Evolutionary conservation across 2,113 vertebrate genomes (phyloP), one percentile per base, ranked within the genome.

Genomic region (Hypomesus transpacificus): DNA sequence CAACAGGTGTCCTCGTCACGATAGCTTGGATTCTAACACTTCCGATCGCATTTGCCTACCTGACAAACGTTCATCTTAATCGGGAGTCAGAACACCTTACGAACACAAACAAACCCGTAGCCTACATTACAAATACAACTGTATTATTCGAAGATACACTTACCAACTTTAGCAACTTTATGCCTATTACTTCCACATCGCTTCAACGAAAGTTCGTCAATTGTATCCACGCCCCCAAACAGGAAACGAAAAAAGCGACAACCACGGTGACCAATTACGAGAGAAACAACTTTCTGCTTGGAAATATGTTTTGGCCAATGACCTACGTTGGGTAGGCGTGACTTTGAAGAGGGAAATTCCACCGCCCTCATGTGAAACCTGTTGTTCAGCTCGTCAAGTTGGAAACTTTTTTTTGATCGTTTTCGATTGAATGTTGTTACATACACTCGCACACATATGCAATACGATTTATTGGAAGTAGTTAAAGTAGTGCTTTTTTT

Each of bases 261-360:
- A 0, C 21, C 0, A 16, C 7, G 3, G 0, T 0, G 62, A 72
- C 91, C 89, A 92, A 90, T 91, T 1, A 59, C 0, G 20, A 77
- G 67, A 3, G 18, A 70, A 70, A 3, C 69, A 67, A 56, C 50
- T 63, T 74, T n/a, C 0, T 2, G 11, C 39, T 46, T 1, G 51
- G 4, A 3, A 51, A 31, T 16, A 4, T 0, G 9, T 4, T 1
- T 18, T 0, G 14, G 34, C 83, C 85, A 86, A 85, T 84, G 62
- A 62, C 14, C 14, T 72, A 39, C 1, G 7, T 11, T 1, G 0
- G 3, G 24, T 64, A 75, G 84, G 84, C 61, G 85, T 80, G 24
- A 0, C 65, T 11, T 2, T 0, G 9, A n/a, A 16, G n/a, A 59
- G 89, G 88, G 90, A 87, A 91, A 89, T 91, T 91, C 91, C 90